Conservation (phyloP, 2,113 vertebrate genomes). For the Clarias gariepinus region DNA sequence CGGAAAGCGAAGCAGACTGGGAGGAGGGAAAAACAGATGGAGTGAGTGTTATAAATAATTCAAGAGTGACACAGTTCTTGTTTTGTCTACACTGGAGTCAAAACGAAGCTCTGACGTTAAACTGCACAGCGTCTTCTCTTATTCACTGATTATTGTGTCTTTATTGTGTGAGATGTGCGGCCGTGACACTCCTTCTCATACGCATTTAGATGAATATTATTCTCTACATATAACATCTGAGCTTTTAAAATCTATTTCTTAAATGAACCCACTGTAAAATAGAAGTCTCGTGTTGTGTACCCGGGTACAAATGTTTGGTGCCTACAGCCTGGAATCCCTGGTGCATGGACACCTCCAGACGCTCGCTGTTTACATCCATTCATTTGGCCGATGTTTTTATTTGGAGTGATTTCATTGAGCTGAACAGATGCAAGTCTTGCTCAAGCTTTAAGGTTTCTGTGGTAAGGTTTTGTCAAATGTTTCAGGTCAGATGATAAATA, state of each 20-base stretch:
- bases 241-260: neutral
- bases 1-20: neutral
- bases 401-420: neutral
- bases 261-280: neutral
- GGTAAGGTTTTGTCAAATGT: neutral
- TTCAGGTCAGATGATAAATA: neutral
- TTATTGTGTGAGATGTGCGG: neutral
- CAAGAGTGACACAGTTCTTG: neutral
- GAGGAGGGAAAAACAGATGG: slow-evolving; percentile 12
- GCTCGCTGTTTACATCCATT: neutral
- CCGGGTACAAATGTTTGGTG: neutral
- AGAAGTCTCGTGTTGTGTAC: neutral
- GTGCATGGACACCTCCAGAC: neutral
- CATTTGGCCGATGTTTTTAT: neutral
- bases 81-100: neutral
- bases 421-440: neutral
- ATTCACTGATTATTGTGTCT: neutral
- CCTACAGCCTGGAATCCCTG: neutral
- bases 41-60: slow-evolving; percentile 4
- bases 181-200: neutral
- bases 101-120: neutral
- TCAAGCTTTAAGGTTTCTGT: neutral
- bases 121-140: neutral
- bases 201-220: no score
- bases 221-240: neutral